Evolutionary conservation across 2,113 vertebrate species (phyloP), one percentile per base, ranked within the genome.

Genomic region (Cottus gobio): DNA sequence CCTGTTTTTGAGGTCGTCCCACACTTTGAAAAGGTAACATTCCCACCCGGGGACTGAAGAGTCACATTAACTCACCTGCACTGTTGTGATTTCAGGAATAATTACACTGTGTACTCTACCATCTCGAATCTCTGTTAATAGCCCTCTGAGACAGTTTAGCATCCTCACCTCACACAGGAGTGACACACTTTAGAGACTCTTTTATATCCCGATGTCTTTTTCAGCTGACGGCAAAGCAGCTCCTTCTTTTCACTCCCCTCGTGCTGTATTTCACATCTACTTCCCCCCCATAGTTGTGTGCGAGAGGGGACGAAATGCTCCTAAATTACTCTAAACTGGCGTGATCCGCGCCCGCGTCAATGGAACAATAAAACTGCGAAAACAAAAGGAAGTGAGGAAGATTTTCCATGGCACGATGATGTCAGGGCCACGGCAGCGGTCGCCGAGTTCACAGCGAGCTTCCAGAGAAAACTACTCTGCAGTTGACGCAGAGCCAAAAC

Each of bases 311-410:
- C 70, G 76, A 87, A 87, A 86, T 24, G 67, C 75, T 79, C 50
- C 83, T 73, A 71, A 82, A 79, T 64, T 34, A 71, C 63, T 67
- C 22, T n/a, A 68, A 64, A 70, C 52, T 2, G 64, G 71, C 71
- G 69, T 73, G 68, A 88, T 66, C 76, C 67, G 79, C 36, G 72
- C 77, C 75, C 6, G 73, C 80, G 87, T 77, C 84, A 65, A 63
- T 13, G 75, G 88, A 92, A 92, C 90, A 90, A 93, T 88, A 86
- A 85, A 79, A 88, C 52, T 84, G 80, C 31, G 74, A 89, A 93
- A 93, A 92, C 85, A 91, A 93, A 93, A 91, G 92, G 93, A 93
- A 92, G 80, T 91, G 90, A 90, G 92, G 89, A 87, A 82, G 82
- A 91, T 91, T 93, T 94, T 94, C 91, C 92, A 89, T 80, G 85